Percentiles rank a stretch among this genome's conserved stretches.
phyloP scores from a whole-genome alignment of 2,888 invertebrate genomes.

The Xanthia icteritia region DNA sequence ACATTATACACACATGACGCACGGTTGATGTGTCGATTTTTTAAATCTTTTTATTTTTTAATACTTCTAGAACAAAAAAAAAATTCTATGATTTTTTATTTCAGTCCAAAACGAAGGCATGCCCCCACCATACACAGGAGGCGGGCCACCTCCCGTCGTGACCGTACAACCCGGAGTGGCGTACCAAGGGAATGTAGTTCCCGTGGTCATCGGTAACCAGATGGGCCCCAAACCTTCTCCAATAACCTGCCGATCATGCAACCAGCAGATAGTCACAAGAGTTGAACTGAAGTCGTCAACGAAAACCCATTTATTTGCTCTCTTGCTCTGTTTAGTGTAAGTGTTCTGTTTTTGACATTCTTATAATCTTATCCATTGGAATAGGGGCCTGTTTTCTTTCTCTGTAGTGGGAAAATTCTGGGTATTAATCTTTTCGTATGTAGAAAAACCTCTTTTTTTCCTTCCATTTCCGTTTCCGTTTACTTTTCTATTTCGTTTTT shows the following conservation, averaged over 20 bases:
- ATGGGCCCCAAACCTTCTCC: conserved; percentile 74
- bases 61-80: not conserved
- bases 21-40: no score
- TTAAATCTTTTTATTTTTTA: no score
- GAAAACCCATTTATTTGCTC: conserved; percentile 89
- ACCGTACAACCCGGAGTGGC: conserved; percentile 18
- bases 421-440: not conserved
- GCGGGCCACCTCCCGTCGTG: conserved; percentile 14
- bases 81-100: not conserved
- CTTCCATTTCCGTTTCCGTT: no score
- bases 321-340: conserved; percentile 82
- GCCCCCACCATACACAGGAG: conserved; percentile 18
- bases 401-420: not conserved
- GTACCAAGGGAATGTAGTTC: conserved; percentile 23
- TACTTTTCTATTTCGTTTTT: conserved; percentile 24
- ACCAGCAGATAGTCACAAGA: conserved; percentile 82
- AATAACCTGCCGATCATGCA: conserved; percentile 85
- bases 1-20: not conserved
- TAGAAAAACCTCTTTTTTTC: not conserved
- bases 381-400: no score
- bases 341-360: conserved; percentile 3
- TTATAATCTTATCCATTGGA: no score
- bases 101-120: not conserved
- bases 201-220: conserved; percentile 52
- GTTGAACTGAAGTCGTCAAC: conserved; percentile 82